Base-by-base conservation (phyloP, 2,113 vertebrate genomes). In the Tringa solitaria region DNA sequence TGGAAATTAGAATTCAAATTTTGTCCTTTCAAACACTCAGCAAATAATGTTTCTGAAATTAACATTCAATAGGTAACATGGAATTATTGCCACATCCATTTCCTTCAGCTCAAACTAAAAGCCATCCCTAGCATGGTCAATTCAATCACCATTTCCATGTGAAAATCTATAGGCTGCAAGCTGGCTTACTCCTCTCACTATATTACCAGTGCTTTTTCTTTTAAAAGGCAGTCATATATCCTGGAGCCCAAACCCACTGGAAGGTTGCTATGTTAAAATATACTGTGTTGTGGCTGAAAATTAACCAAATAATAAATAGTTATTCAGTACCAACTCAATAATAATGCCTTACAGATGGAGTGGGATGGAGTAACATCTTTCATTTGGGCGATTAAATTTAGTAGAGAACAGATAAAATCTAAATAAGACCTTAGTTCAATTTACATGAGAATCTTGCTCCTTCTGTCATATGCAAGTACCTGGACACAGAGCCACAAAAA, bases 1-100 rank as follows among this genome's bases (percentile, higher is more conserved):
- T 76, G 64, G 65, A 91, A 94, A 93, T 81, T 83, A 94, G 67
- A 92, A 95, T 94, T 97, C 78, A 91, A 93, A 94, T 89, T 91
- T 95, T 92, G 87, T 91, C 94, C 90, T 91, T 95, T 94, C 79
- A 86, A 79, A 87, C 65, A 14, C 46, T 84, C 72, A 13, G 41
- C 64, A 82, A 91, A 33, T 88, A 37, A 69, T 33, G 18, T 33
- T 64, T 80, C 56, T 61, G 65, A 70, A 94, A 80, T 91, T 78
- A 92, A 46, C 83, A 75, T 92, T 95, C 93, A 84, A 9, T 46
- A 77, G 74, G 73, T 87, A 76, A 61, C 86, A 23, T 2, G 50
- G 50, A 86, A 92, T 91, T 90, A 48, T 85, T 92, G 64, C 89
- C 85, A 83, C 95, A 87, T 86, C 51, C 51, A 53, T 92, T 94